phyloP scores from a whole-genome alignment of 2,797 vertebrate species.

The Salmo trutta region DNA sequence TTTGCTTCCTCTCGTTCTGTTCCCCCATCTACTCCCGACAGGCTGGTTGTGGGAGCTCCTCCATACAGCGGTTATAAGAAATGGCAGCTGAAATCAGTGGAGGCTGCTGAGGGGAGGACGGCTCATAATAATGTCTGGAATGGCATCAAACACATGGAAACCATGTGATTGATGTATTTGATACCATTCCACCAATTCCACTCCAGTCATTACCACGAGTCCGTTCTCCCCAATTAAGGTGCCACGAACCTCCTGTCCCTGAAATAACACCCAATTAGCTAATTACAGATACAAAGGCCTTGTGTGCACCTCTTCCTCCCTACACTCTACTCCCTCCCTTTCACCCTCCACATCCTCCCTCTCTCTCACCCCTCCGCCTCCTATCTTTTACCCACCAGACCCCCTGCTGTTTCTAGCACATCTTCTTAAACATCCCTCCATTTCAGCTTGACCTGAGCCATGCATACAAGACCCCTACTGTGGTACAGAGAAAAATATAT shows the following conservation, averaged over 20 bases:
- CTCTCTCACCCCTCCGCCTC: not conserved
- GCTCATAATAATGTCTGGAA: no score
- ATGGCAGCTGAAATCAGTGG: slow-evolving; percentile 47
- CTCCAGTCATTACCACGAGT: no score
- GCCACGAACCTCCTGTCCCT: no score
- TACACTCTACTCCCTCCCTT: not conserved
- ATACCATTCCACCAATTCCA: no score
- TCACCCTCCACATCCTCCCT: not conserved
- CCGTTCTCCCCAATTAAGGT: no score
- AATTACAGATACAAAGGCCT: not conserved
- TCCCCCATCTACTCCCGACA: slow-evolving; percentile 13
- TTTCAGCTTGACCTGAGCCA: not conserved
- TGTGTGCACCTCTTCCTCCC: not conserved
- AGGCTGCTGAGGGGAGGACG: no score
- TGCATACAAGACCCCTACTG: not conserved
- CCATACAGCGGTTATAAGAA: slow-evolving; percentile 36
- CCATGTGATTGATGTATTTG: no score
- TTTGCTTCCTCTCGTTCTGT: not conserved
- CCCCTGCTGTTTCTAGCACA: not conserved
- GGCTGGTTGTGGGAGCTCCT: slow-evolving; percentile 9
- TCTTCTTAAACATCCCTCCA: not conserved
- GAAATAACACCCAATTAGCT: not conserved
- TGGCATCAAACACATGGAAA: no score
- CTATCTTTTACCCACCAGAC: not conserved
- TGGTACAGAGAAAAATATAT: not conserved